These are phyloP conservation scores for Channallabes apus DNA, from an alignment of 2,797 vertebrate species.

Conservation along the genomic window DNA sequence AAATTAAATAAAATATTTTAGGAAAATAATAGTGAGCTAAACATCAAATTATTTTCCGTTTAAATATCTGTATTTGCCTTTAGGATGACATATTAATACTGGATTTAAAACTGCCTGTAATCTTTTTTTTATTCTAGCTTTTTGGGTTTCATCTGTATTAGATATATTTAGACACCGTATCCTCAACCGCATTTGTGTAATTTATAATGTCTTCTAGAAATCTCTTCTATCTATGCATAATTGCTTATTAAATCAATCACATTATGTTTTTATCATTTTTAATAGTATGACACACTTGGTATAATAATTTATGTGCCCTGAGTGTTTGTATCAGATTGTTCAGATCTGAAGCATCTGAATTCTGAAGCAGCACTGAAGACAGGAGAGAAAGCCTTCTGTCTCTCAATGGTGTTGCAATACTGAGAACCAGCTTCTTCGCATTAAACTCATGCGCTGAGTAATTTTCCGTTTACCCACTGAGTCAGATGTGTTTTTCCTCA, in stretches of 20 bases:
- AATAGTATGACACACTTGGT: neutral
- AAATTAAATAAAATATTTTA: neutral
- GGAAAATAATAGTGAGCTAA: neutral
- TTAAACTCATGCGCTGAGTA: conserved; percentile 23
- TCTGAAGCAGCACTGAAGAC: neutral
- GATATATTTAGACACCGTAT: neutral
- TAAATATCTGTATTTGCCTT: neutral
- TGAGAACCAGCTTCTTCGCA: neutral
- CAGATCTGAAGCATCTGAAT: too few species aligned
- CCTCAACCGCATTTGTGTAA: neutral
- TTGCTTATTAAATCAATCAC: neutral
- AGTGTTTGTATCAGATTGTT: neutral
- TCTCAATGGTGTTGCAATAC: neutral
- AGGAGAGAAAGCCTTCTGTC: neutral
- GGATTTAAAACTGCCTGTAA: neutral
- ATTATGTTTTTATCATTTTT: neutral
- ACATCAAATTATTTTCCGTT: neutral
- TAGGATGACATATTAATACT: neutral
- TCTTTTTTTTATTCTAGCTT: neutral
- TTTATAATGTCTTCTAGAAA: neutral
- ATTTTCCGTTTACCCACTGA: conserved; percentile 38
- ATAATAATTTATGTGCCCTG: neutral
- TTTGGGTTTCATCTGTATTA: neutral
- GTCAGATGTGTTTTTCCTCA: conserved; percentile 20
- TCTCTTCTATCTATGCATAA: neutral